A percentile compares a stretch with the other conserved stretches of the same genome.
These are phyloP conservation scores for Xenopus petersii DNA, from an alignment of 2,797 vertebrate species.

Conservation along the genomic window DNA sequence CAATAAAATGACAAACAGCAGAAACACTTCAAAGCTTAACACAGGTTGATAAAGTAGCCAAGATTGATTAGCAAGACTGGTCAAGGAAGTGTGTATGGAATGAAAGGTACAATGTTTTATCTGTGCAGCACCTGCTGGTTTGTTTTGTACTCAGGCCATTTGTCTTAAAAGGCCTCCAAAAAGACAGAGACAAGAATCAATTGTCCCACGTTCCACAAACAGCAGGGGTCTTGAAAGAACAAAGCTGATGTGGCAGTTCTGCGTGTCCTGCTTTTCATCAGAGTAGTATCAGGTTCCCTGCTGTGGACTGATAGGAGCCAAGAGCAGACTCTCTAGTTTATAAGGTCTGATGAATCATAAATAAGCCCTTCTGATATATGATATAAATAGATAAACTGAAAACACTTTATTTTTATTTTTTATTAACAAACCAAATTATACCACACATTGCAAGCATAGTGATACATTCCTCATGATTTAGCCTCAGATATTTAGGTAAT, in stretches of 20 bases:
- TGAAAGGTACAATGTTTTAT: constrained; percentile 68
- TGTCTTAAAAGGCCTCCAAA: constrained; percentile 65
- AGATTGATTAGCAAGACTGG: constrained; percentile 60
- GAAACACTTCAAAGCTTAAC: constrained; percentile 80
- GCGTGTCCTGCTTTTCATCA: constrained; percentile 70
- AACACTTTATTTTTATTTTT: no score
- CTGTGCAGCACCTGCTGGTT: constrained; percentile 77
- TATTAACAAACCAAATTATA: no score
- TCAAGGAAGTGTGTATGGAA: constrained; percentile 57
- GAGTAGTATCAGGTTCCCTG: constrained; percentile 31
- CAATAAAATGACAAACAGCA: constrained; percentile 71
- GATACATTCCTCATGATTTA: no score
- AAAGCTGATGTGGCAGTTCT: constrained; percentile 59
- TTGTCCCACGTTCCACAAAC: constrained; percentile 59
- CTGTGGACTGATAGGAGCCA: not conserved
- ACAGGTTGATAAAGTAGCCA: constrained; percentile 69
- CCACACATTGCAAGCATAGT: no score
- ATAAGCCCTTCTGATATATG: no score
- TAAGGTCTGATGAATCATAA: no score
- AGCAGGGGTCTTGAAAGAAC: constrained; percentile 64
- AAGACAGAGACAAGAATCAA: constrained; percentile 59
- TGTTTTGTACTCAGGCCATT: constrained; percentile 71
- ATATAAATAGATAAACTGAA: no score
- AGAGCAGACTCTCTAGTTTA: no score
- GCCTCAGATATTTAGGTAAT: no score